These are phyloP conservation scores for Pherbina coryleti DNA, from an alignment of 2,888 invertebrate genomes.

Conservation along the genomic window DNA sequence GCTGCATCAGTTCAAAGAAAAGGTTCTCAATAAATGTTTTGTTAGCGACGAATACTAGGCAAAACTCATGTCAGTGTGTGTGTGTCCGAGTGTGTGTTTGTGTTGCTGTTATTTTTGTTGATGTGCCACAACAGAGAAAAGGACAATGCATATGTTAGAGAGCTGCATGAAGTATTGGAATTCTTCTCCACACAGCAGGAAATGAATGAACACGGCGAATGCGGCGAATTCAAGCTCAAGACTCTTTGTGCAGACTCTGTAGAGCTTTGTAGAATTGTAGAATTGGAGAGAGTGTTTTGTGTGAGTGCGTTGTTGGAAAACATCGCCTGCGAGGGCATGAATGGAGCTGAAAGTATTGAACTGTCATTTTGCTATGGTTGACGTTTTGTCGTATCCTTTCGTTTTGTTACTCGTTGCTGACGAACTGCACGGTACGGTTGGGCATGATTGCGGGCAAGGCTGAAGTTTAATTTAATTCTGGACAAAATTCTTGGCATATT, in stretches of 20 bases:
- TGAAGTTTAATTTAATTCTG: conserved; percentile 8
- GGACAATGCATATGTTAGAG: background rate
- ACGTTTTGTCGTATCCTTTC: conserved; percentile 23
- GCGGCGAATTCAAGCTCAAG: conserved; percentile 27
- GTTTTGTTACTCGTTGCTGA: conserved; percentile 22
- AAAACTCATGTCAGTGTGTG: background rate
- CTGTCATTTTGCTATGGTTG: conserved; percentile 13
- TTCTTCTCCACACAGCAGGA: background rate
- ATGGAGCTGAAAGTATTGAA: conserved; percentile 6
- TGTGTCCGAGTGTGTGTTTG: background rate
- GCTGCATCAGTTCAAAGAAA: background rate
- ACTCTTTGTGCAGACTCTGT: background rate
- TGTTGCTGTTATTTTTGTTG: background rate
- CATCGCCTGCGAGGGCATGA: conserved; percentile 34
- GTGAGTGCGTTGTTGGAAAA: conserved; percentile 3
- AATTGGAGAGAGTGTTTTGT: background rate
- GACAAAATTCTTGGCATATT: background rate
- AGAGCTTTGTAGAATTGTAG: background rate
- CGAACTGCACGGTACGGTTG: conserved; percentile 21
- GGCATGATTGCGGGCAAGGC: conserved; percentile 25
- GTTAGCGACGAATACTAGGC: background rate
- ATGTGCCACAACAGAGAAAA: conserved; percentile 18
- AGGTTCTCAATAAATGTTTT: background rate
- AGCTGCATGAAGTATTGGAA: background rate
- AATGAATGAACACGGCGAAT: background rate